phyloP scores from a whole-genome alignment of 2,888 invertebrate species.

The Cryptocephalus moraei region DNA sequence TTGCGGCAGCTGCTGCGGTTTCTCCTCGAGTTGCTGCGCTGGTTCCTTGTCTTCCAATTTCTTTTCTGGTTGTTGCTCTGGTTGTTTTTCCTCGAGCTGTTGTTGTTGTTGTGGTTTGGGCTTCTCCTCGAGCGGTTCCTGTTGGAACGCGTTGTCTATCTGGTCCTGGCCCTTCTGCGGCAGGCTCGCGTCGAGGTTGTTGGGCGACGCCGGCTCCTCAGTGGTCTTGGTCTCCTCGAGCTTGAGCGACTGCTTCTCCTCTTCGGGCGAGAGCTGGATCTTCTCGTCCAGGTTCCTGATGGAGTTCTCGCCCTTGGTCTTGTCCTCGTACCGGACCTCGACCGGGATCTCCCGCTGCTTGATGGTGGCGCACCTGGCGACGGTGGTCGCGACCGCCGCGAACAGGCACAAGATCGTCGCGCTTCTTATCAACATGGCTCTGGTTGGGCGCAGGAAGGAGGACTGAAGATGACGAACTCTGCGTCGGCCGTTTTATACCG shows the following conservation, averaged over 20 bases:
- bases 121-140: not conserved
- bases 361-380: conserved; percentile 10
- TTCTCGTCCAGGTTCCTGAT: conserved; percentile 25
- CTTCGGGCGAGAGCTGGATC: conserved; percentile 22
- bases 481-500: conserved; percentile 31
- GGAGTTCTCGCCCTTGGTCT: no score
- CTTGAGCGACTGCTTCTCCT: conserved; percentile 10
- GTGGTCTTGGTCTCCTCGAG: not conserved
- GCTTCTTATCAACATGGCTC: conserved; percentile 26
- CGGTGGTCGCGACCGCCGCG: conserved; percentile 1
- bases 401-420: conserved; percentile 16
- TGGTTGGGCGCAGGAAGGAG: conserved; percentile 28
- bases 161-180: conserved; percentile 1
- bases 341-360: conserved; percentile 27
- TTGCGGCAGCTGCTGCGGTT: not conserved
- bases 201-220: not conserved
- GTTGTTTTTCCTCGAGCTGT: not conserved
- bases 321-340: conserved; percentile 26
- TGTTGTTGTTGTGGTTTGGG: not conserved
- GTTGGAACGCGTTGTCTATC: not conserved
- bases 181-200: not conserved
- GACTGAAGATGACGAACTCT: conserved; percentile 22
- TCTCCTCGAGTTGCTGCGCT: not conserved
- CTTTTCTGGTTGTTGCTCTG: not conserved
- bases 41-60: not conserved